Conservation (phyloP, 23 tunicate genomes). For the Trididemnum miniatum region DNA sequence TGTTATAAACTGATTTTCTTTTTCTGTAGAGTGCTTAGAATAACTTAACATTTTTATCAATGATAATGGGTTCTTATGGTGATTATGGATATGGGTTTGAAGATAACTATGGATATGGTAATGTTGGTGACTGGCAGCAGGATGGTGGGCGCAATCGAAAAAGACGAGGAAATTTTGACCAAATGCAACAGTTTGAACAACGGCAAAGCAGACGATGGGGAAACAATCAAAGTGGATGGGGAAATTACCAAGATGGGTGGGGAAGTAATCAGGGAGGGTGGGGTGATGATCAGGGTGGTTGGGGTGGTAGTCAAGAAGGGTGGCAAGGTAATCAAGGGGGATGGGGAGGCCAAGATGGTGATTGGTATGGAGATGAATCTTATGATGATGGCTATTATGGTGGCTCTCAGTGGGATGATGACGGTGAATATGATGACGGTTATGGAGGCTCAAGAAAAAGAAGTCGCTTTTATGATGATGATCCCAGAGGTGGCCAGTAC, state of each 20-base stretch:
- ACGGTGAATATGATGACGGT: slow-evolving; percentile 13
- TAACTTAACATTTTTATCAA: no score
- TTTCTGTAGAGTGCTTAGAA: no score
- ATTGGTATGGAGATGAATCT: slow-evolving; percentile 6
- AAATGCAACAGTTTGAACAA: slow-evolving; percentile 35
- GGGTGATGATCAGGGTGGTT: not conserved
- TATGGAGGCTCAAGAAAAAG: slow-evolving; percentile 1
- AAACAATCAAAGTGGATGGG: slow-evolving; percentile 1
- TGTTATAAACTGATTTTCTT: no score
- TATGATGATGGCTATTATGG: slow-evolving; percentile 20
- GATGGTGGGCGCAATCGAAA: not conserved
- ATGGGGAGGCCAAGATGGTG: not conserved
- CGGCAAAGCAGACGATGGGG: not conserved
- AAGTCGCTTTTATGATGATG: slow-evolving; percentile 28
- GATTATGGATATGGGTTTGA: slow-evolving; percentile 18
- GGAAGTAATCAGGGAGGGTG: not conserved
- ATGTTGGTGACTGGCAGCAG: not conserved
- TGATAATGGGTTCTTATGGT: no score
- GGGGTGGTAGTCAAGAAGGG: not conserved
- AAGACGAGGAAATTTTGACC: slow-evolving; percentile 24
- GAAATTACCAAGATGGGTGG: not conserved
- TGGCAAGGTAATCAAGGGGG: not conserved
- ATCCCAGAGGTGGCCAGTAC: slow-evolving; percentile 1
- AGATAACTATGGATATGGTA: slow-evolving; percentile 20
- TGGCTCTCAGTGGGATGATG: not conserved